Conservation (phyloP, 2,113 vertebrate genomes). For the Phainopepla nitens region DNA sequence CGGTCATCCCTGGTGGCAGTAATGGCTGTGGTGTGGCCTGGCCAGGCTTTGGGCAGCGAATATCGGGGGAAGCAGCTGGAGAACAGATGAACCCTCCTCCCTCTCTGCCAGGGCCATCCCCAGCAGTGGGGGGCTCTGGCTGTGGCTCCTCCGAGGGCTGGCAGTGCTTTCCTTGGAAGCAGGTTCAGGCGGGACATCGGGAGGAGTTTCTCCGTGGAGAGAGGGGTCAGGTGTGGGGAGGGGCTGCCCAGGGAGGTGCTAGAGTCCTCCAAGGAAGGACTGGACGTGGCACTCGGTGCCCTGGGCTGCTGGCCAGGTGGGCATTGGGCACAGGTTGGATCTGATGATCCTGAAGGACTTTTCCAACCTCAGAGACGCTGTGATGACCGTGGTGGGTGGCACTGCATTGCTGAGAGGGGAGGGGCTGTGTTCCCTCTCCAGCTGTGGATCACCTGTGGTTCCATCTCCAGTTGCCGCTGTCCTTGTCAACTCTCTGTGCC, state of each 20-base stretch:
- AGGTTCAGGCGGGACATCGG: accelerated
- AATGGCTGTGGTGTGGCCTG: accelerated
- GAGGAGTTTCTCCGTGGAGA: neutral
- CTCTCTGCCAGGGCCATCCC: accelerated
- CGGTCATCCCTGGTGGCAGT: accelerated
- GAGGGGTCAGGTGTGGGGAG: accelerated
- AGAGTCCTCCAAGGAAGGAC: neutral
- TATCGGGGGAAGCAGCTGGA: accelerated
- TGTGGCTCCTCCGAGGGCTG: accelerated
- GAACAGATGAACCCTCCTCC: accelerated
- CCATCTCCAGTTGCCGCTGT: neutral
- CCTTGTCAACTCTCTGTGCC: constrained; percentile 18
- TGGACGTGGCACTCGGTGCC: neutral
- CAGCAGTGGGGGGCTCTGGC: accelerated
- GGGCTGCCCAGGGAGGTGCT: neutral
- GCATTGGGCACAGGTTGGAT: neutral
- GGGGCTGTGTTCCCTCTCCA: too few relatives aligned
- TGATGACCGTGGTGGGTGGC: accelerated
- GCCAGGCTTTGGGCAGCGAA: accelerated
- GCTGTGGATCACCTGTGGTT: accelerated
- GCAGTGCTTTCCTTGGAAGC: accelerated
- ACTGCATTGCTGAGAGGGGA: accelerated
- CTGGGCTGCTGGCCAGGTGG: neutral
- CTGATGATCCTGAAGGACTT: neutral
- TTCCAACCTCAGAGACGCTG: accelerated